phyloP scores from a whole-genome alignment of 2,113 vertebrate genomes.

The Ranitomeya imitator region DNA sequence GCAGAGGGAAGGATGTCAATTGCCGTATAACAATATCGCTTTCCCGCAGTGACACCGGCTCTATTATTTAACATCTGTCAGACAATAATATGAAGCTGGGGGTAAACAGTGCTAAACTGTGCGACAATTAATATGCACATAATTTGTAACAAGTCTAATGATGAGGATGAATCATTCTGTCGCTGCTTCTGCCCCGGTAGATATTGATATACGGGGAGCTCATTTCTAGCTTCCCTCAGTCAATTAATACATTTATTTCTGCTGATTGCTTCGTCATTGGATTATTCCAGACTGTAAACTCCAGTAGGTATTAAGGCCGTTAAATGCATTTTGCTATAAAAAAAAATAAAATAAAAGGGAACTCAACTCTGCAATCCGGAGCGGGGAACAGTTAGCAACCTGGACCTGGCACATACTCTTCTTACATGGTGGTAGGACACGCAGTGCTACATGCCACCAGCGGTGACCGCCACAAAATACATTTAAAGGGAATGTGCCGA shows the following conservation, averaged over 20 bases:
- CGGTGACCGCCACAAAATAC: too few species aligned
- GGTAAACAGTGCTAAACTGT: constrained; percentile 2
- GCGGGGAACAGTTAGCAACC: too few species aligned
- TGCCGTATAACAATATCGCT: neutral
- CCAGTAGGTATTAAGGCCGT: neutral
- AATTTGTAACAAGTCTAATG: constrained; percentile 13
- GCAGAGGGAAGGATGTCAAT: neutral
- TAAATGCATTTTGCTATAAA: too few species aligned
- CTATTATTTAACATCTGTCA: constrained; percentile 32
- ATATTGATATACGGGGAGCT: neutral
- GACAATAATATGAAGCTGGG: constrained; percentile 17
- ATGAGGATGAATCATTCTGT: constrained; percentile 18
- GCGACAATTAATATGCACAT: constrained; percentile 16
- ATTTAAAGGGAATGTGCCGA: too few species aligned
- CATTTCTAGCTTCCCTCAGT: neutral
- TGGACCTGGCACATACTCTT: too few species aligned
- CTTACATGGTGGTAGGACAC: too few species aligned
- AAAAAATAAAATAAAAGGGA: too few species aligned
- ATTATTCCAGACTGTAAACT: neutral
- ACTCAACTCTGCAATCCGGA: too few species aligned
- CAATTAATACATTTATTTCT: neutral
- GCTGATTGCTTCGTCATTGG: neutral
- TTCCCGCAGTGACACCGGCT: constrained; percentile 5
- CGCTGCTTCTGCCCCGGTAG: neutral
- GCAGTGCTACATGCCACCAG: too few species aligned